phyloP scores from a whole-genome alignment of 2,797 vertebrate species.

The Scolopax rusticola region DNA sequence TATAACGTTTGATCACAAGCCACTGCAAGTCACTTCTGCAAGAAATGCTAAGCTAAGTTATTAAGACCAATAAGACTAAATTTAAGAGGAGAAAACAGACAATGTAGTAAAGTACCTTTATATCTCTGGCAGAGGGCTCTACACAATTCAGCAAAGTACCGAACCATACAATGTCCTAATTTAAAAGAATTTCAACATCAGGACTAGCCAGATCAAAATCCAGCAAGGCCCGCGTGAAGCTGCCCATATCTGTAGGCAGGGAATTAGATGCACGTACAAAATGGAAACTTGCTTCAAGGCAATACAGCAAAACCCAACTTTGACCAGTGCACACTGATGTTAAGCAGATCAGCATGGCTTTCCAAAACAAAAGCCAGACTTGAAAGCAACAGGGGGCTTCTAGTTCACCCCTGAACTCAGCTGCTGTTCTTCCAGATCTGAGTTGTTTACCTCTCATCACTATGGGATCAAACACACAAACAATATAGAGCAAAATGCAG shows the following conservation, averaged over 20 bases:
- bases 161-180: not conserved
- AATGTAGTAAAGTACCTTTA: not conserved
- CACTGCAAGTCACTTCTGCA: not conserved
- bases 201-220: not conserved
- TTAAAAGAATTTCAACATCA: not conserved
- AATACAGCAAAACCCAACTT: not conserved
- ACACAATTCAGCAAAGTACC: accelerated
- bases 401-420: not conserved
- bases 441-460: not conserved
- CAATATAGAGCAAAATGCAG: not conserved
- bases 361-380: not conserved
- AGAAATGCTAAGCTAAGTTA: not conserved
- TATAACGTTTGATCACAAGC: not conserved
- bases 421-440: not conserved
- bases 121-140: not conserved
- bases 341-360: not conserved
- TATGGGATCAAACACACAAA: not conserved
- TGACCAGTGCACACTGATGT: not conserved
- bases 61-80: not conserved
- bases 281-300: not conserved
- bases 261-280: not conserved
- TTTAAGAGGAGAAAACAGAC: not conserved
- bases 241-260: not conserved
- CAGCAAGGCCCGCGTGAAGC: not conserved
- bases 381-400: not conserved